A percentile compares a stretch with the other conserved stretches of the same genome.
phyloP scores from a whole-genome alignment of 2,888 invertebrate genomes.

The Teinopalpus imperialis region DNA sequence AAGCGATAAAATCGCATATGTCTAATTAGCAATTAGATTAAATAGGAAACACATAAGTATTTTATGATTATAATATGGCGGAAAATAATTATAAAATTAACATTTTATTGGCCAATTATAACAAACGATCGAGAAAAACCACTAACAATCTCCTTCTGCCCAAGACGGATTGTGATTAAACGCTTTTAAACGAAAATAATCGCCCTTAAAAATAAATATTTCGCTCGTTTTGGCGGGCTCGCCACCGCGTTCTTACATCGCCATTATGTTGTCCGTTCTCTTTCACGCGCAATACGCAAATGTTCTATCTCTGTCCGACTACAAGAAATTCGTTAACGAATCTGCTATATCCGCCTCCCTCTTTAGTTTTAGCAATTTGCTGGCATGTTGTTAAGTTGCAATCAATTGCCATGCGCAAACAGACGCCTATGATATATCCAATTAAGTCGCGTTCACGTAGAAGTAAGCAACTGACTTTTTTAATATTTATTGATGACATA shows the following conservation, averaged over 20 bases:
- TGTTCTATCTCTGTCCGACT: constrained; percentile 39
- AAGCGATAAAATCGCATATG: constrained; percentile 1
- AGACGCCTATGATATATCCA: constrained; percentile 83
- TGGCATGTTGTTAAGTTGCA: constrained; percentile 80
- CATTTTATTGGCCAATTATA: constrained; percentile 71
- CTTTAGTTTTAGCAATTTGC: constrained; percentile 68
- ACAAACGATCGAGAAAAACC: constrained; percentile 61
- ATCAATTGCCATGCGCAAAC: constrained; percentile 83
- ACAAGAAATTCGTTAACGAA: constrained; percentile 7
- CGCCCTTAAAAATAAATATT: constrained; percentile 65
- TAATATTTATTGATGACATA: constrained; percentile 1
- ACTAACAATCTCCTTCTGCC: constrained; percentile 49
- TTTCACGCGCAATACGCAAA: constrained; percentile 31
- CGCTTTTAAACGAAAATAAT: constrained; percentile 70
- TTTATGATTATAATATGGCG: constrained; percentile 25
- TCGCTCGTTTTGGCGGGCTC: constrained; percentile 44
- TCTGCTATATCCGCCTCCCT: constrained; percentile 42
- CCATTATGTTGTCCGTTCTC: constrained; percentile 50
- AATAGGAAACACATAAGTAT: constrained; percentile 13
- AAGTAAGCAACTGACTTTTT: constrained; percentile 48
- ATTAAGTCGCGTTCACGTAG: constrained; percentile 61
- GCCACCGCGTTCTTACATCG: constrained; percentile 54
- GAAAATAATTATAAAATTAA: constrained; percentile 57
- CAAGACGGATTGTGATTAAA: constrained; percentile 58
- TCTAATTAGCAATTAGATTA: constrained; percentile 14